Percentiles rank a stretch among this genome's conserved stretches.
phyloP scores from a whole-genome alignment of 2,113 vertebrate genomes.

The Fregetta grallaria region DNA sequence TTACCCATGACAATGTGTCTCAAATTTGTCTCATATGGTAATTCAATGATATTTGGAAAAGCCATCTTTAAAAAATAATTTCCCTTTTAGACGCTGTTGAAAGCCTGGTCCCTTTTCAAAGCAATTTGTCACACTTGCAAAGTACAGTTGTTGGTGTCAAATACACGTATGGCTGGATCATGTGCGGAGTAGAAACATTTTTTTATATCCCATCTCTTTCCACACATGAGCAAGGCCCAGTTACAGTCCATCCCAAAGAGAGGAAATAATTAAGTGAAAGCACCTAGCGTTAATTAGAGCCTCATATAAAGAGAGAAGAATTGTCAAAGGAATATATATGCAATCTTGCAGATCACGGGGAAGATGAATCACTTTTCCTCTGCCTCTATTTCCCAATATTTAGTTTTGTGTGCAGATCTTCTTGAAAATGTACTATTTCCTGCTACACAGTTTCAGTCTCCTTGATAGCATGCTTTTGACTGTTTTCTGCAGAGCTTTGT shows the following conservation, averaged over 20 bases:
- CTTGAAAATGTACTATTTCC: background rate
- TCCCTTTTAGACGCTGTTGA: background rate
- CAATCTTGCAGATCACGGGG: background rate
- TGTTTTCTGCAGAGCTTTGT: background rate
- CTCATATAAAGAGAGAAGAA: background rate
- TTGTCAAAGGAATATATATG: background rate
- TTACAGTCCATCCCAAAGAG: background rate
- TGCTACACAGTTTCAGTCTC: background rate
- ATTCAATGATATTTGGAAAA: background rate
- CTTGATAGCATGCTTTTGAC: background rate
- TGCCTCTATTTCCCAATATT: background rate
- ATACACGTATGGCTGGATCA: background rate
- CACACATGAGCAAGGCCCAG: background rate
- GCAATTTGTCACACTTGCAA: background rate
- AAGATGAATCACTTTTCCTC: background rate
- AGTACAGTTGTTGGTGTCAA: background rate
- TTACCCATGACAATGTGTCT: background rate
- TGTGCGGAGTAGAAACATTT: background rate
- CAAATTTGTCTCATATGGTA: background rate
- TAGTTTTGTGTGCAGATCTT: background rate
- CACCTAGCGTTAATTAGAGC: background rate
- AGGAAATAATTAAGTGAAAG: background rate
- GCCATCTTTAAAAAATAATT: background rate
- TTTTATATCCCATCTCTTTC: background rate
- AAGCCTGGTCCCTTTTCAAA: background rate